A percentile compares a stretch with the other conserved stretches of the same genome.
Conservation (phyloP, 2,888 invertebrate genomes). For the Ophion obscuratus region DNA sequence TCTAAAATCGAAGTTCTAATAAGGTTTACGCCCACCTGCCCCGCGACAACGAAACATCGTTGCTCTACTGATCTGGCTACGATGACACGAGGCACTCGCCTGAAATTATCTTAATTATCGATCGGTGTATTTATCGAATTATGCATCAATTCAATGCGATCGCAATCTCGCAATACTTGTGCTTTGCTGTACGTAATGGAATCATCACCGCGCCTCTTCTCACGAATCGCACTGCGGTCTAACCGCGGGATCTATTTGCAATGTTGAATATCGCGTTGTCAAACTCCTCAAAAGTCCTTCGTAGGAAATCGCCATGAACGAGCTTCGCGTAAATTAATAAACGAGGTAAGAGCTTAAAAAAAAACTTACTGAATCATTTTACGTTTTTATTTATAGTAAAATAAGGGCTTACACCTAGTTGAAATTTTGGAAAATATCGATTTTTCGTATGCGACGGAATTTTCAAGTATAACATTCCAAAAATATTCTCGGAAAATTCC, state of each 20-base stretch:
- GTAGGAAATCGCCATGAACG: not conserved
- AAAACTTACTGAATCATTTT: not conserved
- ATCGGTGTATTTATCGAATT: slow-evolving; percentile 47
- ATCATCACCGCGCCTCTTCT: slow-evolving; percentile 21
- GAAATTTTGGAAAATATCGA: too few species aligned
- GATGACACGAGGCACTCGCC: slow-evolving; percentile 40
- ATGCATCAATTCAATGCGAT: slow-evolving; percentile 27
- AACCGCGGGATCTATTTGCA: slow-evolving; percentile 38
- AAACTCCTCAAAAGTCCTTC: slow-evolving; percentile 1
- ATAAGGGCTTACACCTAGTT: too few species aligned
- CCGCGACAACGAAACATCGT: not conserved
- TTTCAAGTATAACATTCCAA: not conserved
- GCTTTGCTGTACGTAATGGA: slow-evolving; percentile 18
- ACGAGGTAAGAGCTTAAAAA: not conserved
- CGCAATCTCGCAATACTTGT: slow-evolving; percentile 8
- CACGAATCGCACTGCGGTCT: slow-evolving; percentile 6
- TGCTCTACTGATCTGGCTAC: not conserved
- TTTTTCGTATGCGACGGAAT: not conserved
- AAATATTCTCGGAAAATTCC: too few species aligned
- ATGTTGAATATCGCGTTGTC: slow-evolving; percentile 10
- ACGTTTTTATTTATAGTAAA: too few species aligned
- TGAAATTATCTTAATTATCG: slow-evolving; percentile 49
- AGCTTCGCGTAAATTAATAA: not conserved
- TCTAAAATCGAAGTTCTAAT: not conserved
- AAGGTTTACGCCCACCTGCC: not conserved